Evolutionary conservation across 2,888 invertebrate genomes (phyloP), one percentile per base, ranked within the genome.

Genomic region (Xestia sexstrigata): DNA sequence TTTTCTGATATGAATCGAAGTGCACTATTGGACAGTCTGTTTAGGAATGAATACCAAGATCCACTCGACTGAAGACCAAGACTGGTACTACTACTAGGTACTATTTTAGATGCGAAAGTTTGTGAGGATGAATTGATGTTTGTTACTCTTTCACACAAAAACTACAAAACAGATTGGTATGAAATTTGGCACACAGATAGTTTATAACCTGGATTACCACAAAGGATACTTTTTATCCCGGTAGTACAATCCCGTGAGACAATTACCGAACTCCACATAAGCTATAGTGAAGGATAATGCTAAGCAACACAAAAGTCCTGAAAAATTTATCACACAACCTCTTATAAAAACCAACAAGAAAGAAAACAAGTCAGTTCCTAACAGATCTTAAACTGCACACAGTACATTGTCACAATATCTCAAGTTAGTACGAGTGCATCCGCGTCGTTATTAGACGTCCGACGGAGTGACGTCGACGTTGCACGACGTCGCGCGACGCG

Each of bases 371-470:
- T 74, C 69, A 65, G 74, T 67, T 26, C 45, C n/a, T 71, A 72
- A 60, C 76, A 65, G 62, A 85, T 65, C 60, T 76, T 70, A 74
- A 71, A 86, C 79, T 79, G 76, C 74, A 85, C 60, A 73, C 73
- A 79, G 79, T 84, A 68, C 72, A 86, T 83, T 86, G 86, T 84
- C 83, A 84, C 84, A 84, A 84, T 84, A 79, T 83, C 80, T 84
- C 80, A 86, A 83, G 83, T 76, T 72, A 72, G 80, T 58, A 70
- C 69, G 71, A 87, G 77, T 87, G 88, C 87, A 88, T 83, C 87
- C 78, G 72, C 74, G 79, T 77, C 76, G 87, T 87, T 88, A 88
- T 88, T 89, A 87, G 89, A 87, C 83, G 77, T 65, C 74, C 68
- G 71, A 88, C 83, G 77, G 86, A 86, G 85, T 87, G 88, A 87